Evolutionary conservation across 2,888 invertebrate genomes (phyloP).

Genomic region (Cantharis nigra): DNA sequence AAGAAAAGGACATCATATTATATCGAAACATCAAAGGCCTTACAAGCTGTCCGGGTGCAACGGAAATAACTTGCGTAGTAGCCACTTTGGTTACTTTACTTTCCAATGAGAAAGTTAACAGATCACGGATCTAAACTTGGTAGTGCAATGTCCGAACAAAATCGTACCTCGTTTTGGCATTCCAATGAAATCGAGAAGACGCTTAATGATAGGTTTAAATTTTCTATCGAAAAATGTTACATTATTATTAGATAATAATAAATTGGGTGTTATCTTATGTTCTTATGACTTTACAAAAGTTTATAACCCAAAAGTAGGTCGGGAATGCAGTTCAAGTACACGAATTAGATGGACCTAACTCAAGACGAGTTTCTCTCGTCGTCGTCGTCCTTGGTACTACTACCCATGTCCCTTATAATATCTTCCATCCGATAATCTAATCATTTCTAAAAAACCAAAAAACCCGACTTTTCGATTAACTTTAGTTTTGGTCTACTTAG

Average conservation of each 20-base stretch:
- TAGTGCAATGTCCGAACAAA: constrained; percentile 37
- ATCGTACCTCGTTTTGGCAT: constrained; percentile 35
- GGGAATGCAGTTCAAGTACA: constrained; percentile 5
- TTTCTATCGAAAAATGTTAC: constrained; percentile 9
- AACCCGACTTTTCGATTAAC: neutral
- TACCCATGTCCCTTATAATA: constrained; percentile 23
- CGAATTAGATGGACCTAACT: constrained; percentile 15
- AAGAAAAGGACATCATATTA: constrained; percentile 1
- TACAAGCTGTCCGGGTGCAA: constrained; percentile 12
- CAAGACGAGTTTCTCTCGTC: constrained; percentile 26
- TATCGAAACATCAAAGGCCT: constrained; percentile 1
- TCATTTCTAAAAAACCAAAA: neutral
- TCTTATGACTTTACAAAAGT: neutral
- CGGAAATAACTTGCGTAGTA: constrained; percentile 10
- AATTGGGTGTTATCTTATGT: neutral
- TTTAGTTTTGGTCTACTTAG: constrained; percentile 51
- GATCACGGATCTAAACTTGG: constrained; percentile 31
- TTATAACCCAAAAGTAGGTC: constrained; percentile 5
- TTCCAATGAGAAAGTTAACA: constrained; percentile 31
- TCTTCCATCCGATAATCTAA: neutral
- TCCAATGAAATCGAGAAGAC: constrained; percentile 36
- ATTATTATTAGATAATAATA: constrained; percentile 6
- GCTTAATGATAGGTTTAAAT: constrained; percentile 19
- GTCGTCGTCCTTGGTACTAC: constrained; percentile 38
- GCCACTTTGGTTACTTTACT: constrained; percentile 17